Conservation (phyloP, 2,797 vertebrate genomes). For the Pantherophis vulpinus region DNA sequence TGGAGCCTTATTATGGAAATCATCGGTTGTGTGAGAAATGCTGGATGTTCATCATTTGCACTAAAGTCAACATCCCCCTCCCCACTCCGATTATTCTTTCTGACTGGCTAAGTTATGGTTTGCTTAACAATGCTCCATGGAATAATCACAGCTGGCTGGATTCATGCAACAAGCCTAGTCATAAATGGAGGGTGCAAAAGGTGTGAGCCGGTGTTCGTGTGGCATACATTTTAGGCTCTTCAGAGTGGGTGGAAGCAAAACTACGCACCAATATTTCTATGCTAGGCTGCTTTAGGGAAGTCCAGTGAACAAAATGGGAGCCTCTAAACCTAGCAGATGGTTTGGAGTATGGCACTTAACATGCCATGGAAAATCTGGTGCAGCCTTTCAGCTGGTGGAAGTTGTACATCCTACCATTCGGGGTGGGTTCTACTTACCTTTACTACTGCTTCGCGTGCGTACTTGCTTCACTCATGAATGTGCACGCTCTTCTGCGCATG, state of each 20-base stretch:
- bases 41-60: neutral
- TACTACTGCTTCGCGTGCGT: no score
- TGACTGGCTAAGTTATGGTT: neutral
- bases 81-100: neutral
- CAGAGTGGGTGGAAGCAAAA: neutral
- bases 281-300: neutral
- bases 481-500: no score
- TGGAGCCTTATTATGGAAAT: neutral
- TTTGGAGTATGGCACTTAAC: neutral
- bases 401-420: neutral
- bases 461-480: no score
- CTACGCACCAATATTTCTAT: neutral
- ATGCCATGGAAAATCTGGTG: neutral
- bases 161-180: neutral
- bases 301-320: neutral
- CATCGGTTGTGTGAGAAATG: neutral
- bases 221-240: neutral
- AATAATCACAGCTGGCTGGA: neutral
- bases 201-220: neutral
- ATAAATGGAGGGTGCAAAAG: neutral
- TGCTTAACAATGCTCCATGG: neutral
- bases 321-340: neutral
- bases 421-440: no score
- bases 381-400: neutral
- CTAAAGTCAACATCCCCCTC: neutral